Percentiles rank a stretch among this genome's conserved stretches.
Evolutionary conservation across 2,113 vertebrate species (phyloP).

Genomic region (Pachycephala philippinensis): DNA sequence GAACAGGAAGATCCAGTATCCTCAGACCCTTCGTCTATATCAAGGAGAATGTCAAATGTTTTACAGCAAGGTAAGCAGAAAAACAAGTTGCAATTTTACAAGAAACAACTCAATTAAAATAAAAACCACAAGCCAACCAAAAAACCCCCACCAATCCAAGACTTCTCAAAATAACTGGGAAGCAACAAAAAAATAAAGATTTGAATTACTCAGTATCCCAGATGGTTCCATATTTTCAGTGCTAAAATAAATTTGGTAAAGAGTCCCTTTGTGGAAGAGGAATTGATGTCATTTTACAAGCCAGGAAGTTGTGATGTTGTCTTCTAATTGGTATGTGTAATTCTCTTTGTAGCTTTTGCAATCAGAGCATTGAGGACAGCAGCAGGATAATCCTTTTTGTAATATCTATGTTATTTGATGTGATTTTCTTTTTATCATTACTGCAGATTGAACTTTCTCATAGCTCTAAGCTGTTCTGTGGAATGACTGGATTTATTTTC

Average conservation of each 20-base stretch:
- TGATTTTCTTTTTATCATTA: not conserved
- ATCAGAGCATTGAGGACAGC: not conserved
- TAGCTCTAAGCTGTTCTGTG: not conserved
- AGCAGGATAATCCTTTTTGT: not conserved
- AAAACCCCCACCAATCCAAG: fast-evolving
- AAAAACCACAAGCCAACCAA: not conserved
- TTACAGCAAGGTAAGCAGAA: not conserved
- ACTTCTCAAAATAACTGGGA: not conserved
- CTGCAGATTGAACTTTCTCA: not conserved
- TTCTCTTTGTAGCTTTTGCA: not conserved
- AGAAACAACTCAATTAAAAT: not conserved
- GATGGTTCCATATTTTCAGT: not conserved
- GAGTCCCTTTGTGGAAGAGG: not conserved
- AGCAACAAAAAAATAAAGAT: not conserved
- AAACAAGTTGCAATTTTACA: not conserved
- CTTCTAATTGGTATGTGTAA: not conserved
- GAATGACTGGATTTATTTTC: constrained; percentile 3
- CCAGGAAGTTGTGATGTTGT: not conserved
- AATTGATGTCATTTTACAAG: not conserved
- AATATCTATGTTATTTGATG: not conserved
- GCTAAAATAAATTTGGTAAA: not conserved
- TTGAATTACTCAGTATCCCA: not conserved
- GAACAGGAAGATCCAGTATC: not conserved
- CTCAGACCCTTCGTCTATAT: not conserved
- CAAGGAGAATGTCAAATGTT: not conserved